Base-by-base conservation (phyloP, 2,113 vertebrate genomes). In the Oryctolagus cuniculus region DNA sequence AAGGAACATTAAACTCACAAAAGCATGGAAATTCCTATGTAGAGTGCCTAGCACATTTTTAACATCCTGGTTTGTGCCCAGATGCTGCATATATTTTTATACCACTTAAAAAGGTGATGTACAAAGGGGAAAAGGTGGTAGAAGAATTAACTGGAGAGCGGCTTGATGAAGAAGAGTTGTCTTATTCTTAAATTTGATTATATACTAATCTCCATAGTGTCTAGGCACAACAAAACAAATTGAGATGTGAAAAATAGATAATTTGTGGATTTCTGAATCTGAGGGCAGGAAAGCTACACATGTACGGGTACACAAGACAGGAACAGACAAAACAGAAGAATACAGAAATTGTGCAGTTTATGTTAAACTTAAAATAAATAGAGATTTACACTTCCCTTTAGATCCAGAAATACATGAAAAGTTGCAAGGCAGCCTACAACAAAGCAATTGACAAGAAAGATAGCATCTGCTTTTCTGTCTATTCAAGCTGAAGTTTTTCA, bases 401-500 rank as follows among this genome's bases (percentile, higher is more conserved):
- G 97, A 98, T 96, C 94, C 79, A 95, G 97, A 98, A 97, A 98
- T 97, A 98, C 98, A 97, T 25, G 95, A 97, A 98, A 98, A 98
- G 97, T 98, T 98, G 98, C 96, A 97, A 98, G 97, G 96, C 98
- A 97, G 96, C 66, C 44, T 92, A 98, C 97, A 98, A 98, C 98
- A 98, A 98, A 98, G 97, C 97, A 97, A 97, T 97, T 98, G 98
- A 98, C 98, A 98, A 98, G 98, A 98, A 98, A 98, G 98, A 98
- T 98, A 98, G 98, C 98, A 98, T 98, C 98, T 99, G 98, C 97
- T 98, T 98, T 98, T 97, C 97, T 98, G 98, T 96, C 96, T 98
- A 98, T 98, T 98, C 98, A 98, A 98, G 98, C 98, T 98, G 98
- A 98, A 98, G 98, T 98, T 99, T 98, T 98, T 98, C 98, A 98